A percentile compares a stretch with the other conserved stretches of the same genome.
phyloP scores from a whole-genome alignment of 53 echinoderm and acorn worm species.

The Crossaster papposus region DNA sequence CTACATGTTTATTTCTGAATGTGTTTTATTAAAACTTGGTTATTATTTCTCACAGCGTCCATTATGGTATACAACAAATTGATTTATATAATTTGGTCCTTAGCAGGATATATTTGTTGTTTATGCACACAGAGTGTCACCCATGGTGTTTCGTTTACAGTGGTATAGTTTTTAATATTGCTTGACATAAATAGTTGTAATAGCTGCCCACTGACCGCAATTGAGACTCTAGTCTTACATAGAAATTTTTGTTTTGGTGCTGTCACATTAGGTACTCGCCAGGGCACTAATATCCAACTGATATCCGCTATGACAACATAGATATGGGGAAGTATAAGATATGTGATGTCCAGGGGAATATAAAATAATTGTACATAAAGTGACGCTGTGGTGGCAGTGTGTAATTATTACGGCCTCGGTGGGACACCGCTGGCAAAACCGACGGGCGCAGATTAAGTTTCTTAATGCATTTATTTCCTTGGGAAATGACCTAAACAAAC shows the following conservation, averaged over 20 bases:
- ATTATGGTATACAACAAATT: neutral
- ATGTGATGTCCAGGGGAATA: neutral
- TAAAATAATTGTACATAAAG: neutral
- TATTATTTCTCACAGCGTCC: neutral
- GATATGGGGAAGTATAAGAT: neutral
- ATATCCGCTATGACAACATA: neutral
- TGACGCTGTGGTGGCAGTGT: neutral
- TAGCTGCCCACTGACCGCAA: neutral
- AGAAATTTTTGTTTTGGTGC: neutral
- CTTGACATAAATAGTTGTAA: neutral
- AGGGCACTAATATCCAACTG: neutral
- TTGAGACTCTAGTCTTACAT: neutral
- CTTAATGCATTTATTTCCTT: constrained; percentile 5
- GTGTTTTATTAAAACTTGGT: neutral
- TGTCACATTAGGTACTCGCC: too few species aligned
- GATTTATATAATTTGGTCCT: too few species aligned
- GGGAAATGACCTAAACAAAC: constrained; percentile 18
- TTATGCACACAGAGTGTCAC: neutral
- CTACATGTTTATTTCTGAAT: neutral
- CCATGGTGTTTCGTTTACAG: neutral
- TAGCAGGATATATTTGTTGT: neutral
- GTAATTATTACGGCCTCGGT: neutral
- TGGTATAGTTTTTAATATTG: neutral
- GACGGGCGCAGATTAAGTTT: neutral
- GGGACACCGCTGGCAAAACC: neutral